Conservation (phyloP, 2,113 vertebrate genomes). For the Gambusia affinis region DNA sequence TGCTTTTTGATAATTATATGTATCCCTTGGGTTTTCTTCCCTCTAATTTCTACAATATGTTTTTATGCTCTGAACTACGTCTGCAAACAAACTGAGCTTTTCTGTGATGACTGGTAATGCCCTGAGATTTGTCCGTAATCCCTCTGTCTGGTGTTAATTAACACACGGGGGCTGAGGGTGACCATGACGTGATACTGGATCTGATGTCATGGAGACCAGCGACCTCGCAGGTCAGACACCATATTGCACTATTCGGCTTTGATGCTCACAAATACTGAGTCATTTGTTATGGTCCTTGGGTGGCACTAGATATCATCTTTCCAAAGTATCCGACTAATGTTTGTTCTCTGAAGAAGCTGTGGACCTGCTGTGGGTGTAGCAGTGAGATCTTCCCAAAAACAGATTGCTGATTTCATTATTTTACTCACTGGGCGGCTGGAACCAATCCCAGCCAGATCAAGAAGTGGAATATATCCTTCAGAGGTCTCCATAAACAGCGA, state of each 20-base stretch:
- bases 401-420: constrained; percentile 17
- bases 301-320: constrained; percentile 63
- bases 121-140: constrained; percentile 68
- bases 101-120: constrained; percentile 71
- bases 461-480: neutral
- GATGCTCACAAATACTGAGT: constrained; percentile 69
- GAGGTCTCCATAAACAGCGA: neutral
- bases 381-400: constrained; percentile 31
- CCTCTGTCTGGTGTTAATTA: constrained; percentile 80
- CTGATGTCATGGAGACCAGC: constrained; percentile 78
- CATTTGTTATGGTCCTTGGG: constrained; percentile 66
- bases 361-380: constrained; percentile 41
- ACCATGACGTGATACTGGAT: constrained; percentile 72
- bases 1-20: constrained; percentile 49
- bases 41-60: constrained; percentile 61
- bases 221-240: constrained; percentile 74
- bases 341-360: constrained; percentile 32
- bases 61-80: constrained; percentile 63
- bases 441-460: neutral
- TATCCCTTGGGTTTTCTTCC: constrained; percentile 49
- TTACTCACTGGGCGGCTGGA: neutral
- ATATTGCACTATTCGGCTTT: constrained; percentile 64
- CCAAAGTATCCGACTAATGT: constrained; percentile 17
- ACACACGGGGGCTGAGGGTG: constrained; percentile 68
- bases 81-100: constrained; percentile 69